These are phyloP conservation scores for Triplophysa bombifrons DNA, from an alignment of 2,797 vertebrate species.

Conservation along the genomic window DNA sequence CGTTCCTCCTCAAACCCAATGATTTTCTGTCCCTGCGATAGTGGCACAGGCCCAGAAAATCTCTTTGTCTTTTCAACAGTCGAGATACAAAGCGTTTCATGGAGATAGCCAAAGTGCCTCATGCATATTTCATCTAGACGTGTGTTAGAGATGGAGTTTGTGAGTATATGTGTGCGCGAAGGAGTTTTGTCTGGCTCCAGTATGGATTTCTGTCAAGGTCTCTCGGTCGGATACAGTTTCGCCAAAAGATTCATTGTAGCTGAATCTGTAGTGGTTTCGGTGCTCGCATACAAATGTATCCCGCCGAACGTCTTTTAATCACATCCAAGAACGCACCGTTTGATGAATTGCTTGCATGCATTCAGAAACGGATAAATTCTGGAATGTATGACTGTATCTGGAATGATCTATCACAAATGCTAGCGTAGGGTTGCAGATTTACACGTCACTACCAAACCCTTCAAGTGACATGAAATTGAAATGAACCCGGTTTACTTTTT, in stretches of 20 bases:
- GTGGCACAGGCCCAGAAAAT: background rate
- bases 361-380: background rate
- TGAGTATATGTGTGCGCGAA: slow-evolving; percentile 35
- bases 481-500: background rate
- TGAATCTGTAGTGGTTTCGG: background rate
- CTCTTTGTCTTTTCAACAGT: background rate
- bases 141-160: slow-evolving; percentile 10
- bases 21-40: background rate
- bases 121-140: slow-evolving; percentile 15
- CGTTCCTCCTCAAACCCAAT: background rate
- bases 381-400: background rate
- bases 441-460: background rate
- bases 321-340: background rate
- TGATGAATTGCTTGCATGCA: background rate
- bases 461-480: background rate
- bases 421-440: background rate
- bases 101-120: slow-evolving; percentile 8
- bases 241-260: slow-evolving; percentile 4
- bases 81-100: background rate
- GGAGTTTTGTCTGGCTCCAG: slow-evolving; percentile 6
- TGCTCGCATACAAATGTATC: background rate
- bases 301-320: background rate
- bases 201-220: slow-evolving; percentile 10
- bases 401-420: background rate
- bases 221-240: background rate